Conservation (phyloP, 2,888 invertebrate species). For the Ceramica pisi region DNA sequence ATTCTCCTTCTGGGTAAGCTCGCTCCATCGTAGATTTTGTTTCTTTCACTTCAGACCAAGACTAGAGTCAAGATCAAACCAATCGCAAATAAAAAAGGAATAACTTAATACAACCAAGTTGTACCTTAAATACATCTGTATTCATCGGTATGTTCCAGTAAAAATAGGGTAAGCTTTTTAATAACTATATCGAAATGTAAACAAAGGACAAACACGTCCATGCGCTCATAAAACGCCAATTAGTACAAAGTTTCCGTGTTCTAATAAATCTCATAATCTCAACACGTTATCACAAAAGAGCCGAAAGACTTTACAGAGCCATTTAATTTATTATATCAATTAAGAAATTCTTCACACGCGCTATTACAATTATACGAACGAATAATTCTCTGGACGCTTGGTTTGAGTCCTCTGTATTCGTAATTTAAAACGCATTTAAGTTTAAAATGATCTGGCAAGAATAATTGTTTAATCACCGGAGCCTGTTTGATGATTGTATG, state of each 20-base stretch:
- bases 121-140: background rate
- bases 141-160: slow-evolving; percentile 26
- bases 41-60: no score
- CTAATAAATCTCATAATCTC: slow-evolving; percentile 84
- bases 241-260: slow-evolving; percentile 79
- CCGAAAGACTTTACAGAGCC: slow-evolving; percentile 77
- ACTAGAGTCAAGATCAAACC: no score
- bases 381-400: slow-evolving; percentile 48
- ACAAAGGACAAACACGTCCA: slow-evolving; percentile 73
- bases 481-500: background rate
- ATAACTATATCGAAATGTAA: slow-evolving; percentile 75
- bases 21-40: no score
- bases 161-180: slow-evolving; percentile 59
- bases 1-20: no score
- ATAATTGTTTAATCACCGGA: slow-evolving; percentile 15
- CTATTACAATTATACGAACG: slow-evolving; percentile 72
- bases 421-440: slow-evolving; percentile 45
- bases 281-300: slow-evolving; percentile 81
- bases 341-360: slow-evolving; percentile 85
- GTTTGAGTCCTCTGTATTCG: slow-evolving; percentile 33
- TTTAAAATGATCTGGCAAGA: slow-evolving; percentile 31
- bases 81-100: no score
- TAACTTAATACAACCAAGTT: background rate
- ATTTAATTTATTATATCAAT: slow-evolving; percentile 88
- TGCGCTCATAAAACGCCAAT: slow-evolving; percentile 82